These are phyloP conservation scores for Hyperoplus lanceolatus DNA, from an alignment of 2,797 vertebrate genomes.

Conservation along the genomic window DNA sequence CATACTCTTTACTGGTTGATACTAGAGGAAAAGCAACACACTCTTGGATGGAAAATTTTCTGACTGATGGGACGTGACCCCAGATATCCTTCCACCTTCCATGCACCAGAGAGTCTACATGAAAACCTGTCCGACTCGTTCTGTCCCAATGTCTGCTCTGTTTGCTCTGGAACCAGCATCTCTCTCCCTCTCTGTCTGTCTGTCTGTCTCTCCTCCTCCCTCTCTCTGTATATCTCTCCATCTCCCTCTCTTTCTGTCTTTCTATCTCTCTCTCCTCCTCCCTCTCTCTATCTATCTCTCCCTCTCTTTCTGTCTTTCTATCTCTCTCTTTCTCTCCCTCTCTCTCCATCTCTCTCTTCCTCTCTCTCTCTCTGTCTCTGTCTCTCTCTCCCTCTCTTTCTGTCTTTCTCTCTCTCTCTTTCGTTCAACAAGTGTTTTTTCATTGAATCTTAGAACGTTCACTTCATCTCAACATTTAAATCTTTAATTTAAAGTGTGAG, in stretches of 20 bases:
- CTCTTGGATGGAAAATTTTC: constrained; percentile 29
- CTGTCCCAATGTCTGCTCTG: constrained; percentile 45
- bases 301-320: too few relatives aligned
- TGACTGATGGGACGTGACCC: constrained; percentile 5
- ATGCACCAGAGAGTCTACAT: constrained; percentile 15
- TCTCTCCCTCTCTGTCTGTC: neutral
- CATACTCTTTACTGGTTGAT: neutral
- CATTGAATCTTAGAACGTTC: neutral
- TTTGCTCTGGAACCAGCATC: constrained; percentile 68
- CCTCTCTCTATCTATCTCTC: too few relatives aligned
- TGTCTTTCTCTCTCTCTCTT: too few relatives aligned
- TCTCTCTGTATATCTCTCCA: too few relatives aligned
- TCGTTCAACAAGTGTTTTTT: neutral
- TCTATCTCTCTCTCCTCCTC: too few relatives aligned
- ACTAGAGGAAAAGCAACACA: neutral
- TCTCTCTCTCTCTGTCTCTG: too few relatives aligned
- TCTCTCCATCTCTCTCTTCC: too few relatives aligned
- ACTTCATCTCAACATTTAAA: neutral
- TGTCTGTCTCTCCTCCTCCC: neutral
- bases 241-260: too few relatives aligned
- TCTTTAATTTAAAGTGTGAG: neutral
- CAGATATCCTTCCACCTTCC: constrained; percentile 25
- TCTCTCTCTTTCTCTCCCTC: too few relatives aligned
- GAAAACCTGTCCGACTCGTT: constrained; percentile 71
- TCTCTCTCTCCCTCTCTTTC: too few relatives aligned